Base-by-base conservation (phyloP, 2,113 vertebrate genomes). In the Ifrita kowaldi region DNA sequence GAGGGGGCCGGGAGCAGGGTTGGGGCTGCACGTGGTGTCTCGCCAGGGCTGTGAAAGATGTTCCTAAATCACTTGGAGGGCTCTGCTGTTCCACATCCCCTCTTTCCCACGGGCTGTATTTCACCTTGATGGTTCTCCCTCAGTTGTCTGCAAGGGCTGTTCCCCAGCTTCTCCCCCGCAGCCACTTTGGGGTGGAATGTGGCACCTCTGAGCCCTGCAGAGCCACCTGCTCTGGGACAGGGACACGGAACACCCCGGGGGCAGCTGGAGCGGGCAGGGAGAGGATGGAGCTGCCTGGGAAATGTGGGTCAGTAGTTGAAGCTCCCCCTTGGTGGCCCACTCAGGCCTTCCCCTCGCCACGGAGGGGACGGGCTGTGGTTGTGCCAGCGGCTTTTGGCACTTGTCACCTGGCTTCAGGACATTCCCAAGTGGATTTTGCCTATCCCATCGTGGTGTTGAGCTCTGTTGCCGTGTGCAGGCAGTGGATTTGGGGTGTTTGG, bases 401-500 rank as follows among this genome's bases (percentile, higher is more conserved):
- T 60, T 11, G 62, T 84, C 91, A 65, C 93, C 87, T 57, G 71
- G 28, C 75, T 0, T 7, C 30, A 1, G 75, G 82, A 50, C 22
- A 15, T n/a, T 32, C 33, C 70, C n/a, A 4, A 10, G 56, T 2
- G 16, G 27, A 3, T 83, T 69, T 47, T 50, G 17, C 19, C 67
- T 35, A 0, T 22, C 18, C 15, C 28, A 0, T 13, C 0, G 1
- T 9, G 11, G 14, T 0, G 0, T 16, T 6, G 26, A 14, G 16
- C 21, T 24, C 35, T 3, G 23, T 5, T 39, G 8, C 71, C 3
- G 0, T 3, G 8, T 33, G 50, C 44, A 23, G 3, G 27, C 15
- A 8, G 27, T 9, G 24, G 3, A 1, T 55, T 55, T 16, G 35
- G 64, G 56, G 30, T 13, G 19, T 6, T n/a, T 8, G 62, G 68